Base-by-base conservation (phyloP, 2,888 invertebrate species). In the Seira sanloemensis region DNA sequence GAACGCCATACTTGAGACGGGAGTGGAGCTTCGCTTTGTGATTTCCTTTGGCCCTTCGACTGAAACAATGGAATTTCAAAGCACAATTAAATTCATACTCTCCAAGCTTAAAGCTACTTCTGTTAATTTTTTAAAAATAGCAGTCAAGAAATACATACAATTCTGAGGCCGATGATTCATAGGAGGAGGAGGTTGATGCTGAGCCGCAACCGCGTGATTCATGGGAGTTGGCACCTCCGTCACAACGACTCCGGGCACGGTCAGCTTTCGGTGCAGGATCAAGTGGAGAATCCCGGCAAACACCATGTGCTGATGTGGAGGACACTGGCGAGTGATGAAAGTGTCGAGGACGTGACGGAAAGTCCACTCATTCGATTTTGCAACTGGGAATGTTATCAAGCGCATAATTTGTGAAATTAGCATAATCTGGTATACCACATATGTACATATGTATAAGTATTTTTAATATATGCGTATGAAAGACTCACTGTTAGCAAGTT, bases 1-100 rank as follows among this genome's bases (percentile, higher is more conserved):
- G 92, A 98, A 97, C 7, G 88, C 81, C 77, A 86, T 82, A 62
- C 77, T 85, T 23, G 97, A 95, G 89, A 96, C 93, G 16, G 96
- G 96, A 26, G 94, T 94, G 24, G 76, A 84, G 71, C 82, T 84
- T 19, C 86, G 78, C 54, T 86, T 86, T 72, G 74, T 65, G 74
- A 81, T 73, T 12, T 85, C 85, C 27, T 82, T 82, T 66, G 50
- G 72, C 21, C 66, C 75, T 19, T 82, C 81, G 65, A 75, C 79
- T 79, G 19, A 25, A 62, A 46, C 4, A 58, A 37, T 37, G 5
- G 12, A 37, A 12, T 37, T 37, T 37, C 37, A 37, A 37, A 37
- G 12, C 37, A 12, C n/a, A n/a, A n/a, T n/a, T n/a, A n/a, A n/a
- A n/a, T n/a, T n/a, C n/a, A n/a, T n/a, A 37, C 37, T 37, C 37